These are phyloP conservation scores for Pimephales promelas DNA, from an alignment of 2,113 vertebrate genomes.

Conservation along the genomic window DNA sequence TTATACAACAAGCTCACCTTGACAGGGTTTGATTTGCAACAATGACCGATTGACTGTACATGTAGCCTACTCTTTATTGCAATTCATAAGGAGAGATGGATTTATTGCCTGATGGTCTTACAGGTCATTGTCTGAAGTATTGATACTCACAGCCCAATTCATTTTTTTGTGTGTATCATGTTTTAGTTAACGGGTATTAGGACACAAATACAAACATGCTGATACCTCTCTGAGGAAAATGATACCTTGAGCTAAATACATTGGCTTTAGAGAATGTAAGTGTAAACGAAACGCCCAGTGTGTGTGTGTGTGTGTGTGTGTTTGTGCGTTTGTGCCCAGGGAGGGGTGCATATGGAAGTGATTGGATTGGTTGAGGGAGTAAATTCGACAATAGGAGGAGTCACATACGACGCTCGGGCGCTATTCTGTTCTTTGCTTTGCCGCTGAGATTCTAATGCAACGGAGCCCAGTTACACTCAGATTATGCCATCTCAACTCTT, in stretches of 20 bases:
- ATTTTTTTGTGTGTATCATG: neutral
- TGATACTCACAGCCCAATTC: neutral
- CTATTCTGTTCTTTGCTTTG: conserved; percentile 75
- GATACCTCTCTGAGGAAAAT: conserved; percentile 15
- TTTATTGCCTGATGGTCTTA: neutral
- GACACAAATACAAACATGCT: neutral
- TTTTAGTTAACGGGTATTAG: neutral
- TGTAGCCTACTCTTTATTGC: too few species aligned
- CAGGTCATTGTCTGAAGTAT: neutral
- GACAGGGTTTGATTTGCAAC: neutral
- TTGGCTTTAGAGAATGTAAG: conserved; percentile 9
- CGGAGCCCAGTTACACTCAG: conserved; percentile 33
- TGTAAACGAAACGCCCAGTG: conserved; percentile 28
- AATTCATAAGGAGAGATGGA: neutral
- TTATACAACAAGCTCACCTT: neutral
- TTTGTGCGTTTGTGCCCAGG: neutral
- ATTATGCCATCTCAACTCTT: conserved; percentile 49
- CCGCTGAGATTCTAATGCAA: conserved; percentile 70
- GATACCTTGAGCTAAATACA: conserved; percentile 13
- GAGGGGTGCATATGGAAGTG: conserved; percentile 25
- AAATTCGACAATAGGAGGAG: conserved; percentile 74
- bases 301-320: neutral
- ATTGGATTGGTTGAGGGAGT: conserved; percentile 45
- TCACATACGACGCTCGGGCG: conserved; percentile 73
- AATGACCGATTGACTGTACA: neutral